Conservation (phyloP, 2,797 vertebrate species). For the Aldrovandia affinis region DNA sequence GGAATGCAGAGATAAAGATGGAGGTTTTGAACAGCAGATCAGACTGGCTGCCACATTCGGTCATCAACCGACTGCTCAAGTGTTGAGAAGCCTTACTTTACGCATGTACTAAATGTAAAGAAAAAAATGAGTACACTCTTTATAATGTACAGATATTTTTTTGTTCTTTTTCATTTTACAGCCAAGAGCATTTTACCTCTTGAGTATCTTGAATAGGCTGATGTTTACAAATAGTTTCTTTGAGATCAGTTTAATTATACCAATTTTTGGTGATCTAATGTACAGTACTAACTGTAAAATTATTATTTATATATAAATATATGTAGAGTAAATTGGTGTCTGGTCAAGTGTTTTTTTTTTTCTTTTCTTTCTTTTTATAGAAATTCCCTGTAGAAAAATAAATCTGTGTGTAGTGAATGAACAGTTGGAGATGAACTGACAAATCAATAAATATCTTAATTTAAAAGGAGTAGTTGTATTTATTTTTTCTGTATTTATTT, state of each 20-base stretch:
- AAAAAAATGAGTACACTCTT: constrained; percentile 24
- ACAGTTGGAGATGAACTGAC: constrained; percentile 40
- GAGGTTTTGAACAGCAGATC: not conserved
- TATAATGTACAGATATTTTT: constrained; percentile 52
- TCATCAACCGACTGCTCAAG: constrained; percentile 35
- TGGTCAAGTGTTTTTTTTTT: constrained; percentile 37
- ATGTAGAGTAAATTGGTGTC: constrained; percentile 47
- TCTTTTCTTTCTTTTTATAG: constrained; percentile 44
- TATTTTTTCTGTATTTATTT: not conserved
- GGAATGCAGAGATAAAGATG: not conserved
- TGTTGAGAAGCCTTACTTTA: constrained; percentile 62
- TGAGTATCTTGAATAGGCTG: constrained; percentile 41
- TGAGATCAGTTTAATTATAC: constrained; percentile 49
- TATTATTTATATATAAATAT: constrained; percentile 67
- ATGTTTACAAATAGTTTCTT: constrained; percentile 53
- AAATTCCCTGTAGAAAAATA: constrained; percentile 48
- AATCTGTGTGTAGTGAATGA: constrained; percentile 42
- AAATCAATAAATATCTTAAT: constrained; percentile 60
- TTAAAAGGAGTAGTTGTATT: constrained; percentile 13
- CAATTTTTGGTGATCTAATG: constrained; percentile 54
- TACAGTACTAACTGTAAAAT: constrained; percentile 60
- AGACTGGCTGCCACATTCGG: constrained; percentile 10
- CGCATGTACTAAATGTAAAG: constrained; percentile 48
- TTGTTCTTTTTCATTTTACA: constrained; percentile 55
- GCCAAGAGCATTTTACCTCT: constrained; percentile 43